Conservation (phyloP, 2,113 vertebrate genomes). For the Passer domesticus region DNA sequence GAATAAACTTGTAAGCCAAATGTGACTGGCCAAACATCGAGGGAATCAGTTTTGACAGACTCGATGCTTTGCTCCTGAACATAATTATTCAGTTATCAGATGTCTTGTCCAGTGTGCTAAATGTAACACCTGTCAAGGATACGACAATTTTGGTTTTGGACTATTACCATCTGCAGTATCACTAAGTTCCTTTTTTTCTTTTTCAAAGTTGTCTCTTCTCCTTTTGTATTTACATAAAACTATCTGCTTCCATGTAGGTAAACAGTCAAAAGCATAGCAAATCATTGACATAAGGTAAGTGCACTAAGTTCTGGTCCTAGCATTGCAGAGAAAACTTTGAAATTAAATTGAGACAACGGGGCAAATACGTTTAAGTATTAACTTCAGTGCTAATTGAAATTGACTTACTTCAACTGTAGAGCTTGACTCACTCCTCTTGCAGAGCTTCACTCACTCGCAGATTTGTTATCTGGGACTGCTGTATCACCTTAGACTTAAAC, state of each 20-base stretch:
- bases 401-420: background rate
- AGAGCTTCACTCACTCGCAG: background rate
- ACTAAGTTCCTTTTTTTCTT: background rate
- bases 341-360: background rate
- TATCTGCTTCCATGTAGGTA: background rate
- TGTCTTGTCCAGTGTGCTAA: background rate
- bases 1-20: background rate
- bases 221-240: background rate
- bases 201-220: background rate
- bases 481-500: background rate
- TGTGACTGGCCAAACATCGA: background rate
- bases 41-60: background rate
- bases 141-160: background rate
- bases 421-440: too few relatives aligned
- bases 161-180: background rate
- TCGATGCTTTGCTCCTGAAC: background rate
- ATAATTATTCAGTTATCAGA: background rate
- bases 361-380: background rate
- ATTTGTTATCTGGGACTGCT: background rate
- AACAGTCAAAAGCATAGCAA: background rate
- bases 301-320: background rate
- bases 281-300: background rate
- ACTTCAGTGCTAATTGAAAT: background rate
- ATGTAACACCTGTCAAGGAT: constrained; percentile 17
- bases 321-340: background rate